phyloP scores from a whole-genome alignment of 2,888 invertebrate species.

The Eumerus sabulonum region DNA sequence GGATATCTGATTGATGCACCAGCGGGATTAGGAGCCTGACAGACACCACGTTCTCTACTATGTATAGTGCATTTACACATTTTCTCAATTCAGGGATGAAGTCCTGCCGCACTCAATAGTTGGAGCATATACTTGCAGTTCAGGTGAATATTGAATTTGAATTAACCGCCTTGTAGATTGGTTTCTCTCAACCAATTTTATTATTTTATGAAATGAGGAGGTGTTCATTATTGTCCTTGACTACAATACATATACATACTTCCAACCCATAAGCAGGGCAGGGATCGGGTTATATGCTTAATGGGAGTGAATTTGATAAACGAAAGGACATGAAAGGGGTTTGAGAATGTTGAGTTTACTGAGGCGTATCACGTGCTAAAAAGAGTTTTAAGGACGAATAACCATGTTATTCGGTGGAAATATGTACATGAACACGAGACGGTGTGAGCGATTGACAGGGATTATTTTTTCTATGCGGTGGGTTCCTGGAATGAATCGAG shows the following conservation, averaged over 20 bases:
- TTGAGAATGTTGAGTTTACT: conserved; percentile 40
- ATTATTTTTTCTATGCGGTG: conserved; percentile 4
- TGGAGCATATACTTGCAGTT: conserved; percentile 42
- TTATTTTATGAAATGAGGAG: conserved; percentile 7
- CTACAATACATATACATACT: no score
- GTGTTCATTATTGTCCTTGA: no score
- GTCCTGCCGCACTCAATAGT: background rate
- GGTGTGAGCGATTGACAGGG: conserved; percentile 28
- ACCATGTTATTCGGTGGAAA: conserved; percentile 27
- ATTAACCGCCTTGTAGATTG: conserved; percentile 61
- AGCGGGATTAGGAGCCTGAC: conserved; percentile 38
- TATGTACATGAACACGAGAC: conserved; percentile 16
- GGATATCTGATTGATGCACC: no score
- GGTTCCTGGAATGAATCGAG: no score
- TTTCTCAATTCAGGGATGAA: no score
- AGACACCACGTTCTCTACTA: no score
- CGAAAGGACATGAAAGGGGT: conserved; percentile 36
- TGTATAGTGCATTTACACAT: no score
- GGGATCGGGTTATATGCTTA: conserved; percentile 45
- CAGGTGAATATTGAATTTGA: conserved; percentile 69
- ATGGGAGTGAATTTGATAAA: conserved; percentile 38
- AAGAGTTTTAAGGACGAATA: conserved; percentile 55
- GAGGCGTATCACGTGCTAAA: conserved; percentile 53
- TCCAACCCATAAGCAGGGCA: no score
- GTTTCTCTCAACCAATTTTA: conserved; percentile 13